Evolutionary conservation across 2,113 vertebrate genomes (phyloP).

Genomic region (Cichladusa arquata): DNA sequence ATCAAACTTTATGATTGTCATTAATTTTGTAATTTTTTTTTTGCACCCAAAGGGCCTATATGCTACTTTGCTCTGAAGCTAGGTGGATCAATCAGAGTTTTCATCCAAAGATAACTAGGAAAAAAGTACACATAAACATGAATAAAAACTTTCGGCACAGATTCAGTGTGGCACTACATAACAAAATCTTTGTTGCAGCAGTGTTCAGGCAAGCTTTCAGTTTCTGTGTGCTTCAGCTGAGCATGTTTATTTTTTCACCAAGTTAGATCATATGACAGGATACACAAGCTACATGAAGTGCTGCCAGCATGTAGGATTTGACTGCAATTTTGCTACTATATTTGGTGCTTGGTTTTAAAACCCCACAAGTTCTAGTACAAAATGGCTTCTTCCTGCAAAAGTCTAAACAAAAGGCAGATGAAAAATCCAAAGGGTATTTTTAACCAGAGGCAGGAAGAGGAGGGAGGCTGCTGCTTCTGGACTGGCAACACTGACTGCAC

Average conservation of each 20-base stretch:
- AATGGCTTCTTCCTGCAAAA: conserved; percentile 8
- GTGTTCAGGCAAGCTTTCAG: not conserved
- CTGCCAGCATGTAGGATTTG: conserved; percentile 17
- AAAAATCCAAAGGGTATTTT: conserved; percentile 1
- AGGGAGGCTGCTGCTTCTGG: not conserved
- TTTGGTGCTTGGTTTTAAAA: not conserved
- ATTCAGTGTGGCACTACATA: not conserved
- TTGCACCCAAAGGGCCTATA: not conserved
- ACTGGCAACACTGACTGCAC: not conserved
- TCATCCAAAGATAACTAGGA: not conserved
- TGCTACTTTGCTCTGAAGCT: not conserved
- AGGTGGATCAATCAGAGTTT: not conserved
- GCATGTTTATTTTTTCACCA: conserved; percentile 22
- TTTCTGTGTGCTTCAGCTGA: conserved; percentile 29
- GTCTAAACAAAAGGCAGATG: not conserved
- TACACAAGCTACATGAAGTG: conserved; percentile 9
- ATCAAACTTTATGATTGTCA: not conserved
- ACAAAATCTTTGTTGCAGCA: not conserved
- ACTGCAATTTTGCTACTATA: conserved; percentile 24
- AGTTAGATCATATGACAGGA: conserved; percentile 41
- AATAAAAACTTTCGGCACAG: not conserved
- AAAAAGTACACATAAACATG: not conserved
- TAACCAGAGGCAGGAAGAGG: not conserved
- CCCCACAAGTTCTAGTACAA: not conserved
- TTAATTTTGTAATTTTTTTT: not conserved